Conservation (phyloP, 2,888 invertebrate genomes). For the Parascotia fuliginaria region DNA sequence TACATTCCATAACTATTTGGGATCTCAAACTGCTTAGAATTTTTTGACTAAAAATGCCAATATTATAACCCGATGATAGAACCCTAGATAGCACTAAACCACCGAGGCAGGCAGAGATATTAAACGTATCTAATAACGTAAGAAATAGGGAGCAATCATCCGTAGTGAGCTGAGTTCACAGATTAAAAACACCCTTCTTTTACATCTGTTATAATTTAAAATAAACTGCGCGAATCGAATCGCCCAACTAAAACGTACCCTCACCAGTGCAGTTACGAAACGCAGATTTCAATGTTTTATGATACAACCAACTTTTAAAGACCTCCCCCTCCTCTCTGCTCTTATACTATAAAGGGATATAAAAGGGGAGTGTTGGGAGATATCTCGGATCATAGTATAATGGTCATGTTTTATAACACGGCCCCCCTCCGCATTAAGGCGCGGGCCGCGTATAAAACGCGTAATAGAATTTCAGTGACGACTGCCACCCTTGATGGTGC, state of each 20-base stretch:
- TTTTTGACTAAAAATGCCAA: too few species aligned
- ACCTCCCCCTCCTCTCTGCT: constrained; percentile 45
- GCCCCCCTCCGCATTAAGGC: constrained; percentile 74
- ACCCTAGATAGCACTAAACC: too few species aligned
- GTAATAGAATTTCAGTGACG: constrained; percentile 83
- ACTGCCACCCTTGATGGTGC: constrained; percentile 63
- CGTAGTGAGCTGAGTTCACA: constrained; percentile 40
- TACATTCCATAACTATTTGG: too few species aligned
- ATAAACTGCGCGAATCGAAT: constrained; percentile 82
- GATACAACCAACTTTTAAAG: constrained; percentile 57
- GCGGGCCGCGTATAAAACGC: constrained; percentile 79
- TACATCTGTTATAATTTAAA: constrained; percentile 76
- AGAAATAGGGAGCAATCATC: constrained; percentile 42
- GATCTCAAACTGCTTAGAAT: too few species aligned
- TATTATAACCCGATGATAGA: too few species aligned
- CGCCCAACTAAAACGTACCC: constrained; percentile 60
- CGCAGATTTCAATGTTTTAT: constrained; percentile 75
- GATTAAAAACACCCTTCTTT: constrained; percentile 64
- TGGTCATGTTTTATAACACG: constrained; percentile 75
- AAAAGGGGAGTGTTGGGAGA: constrained; percentile 55
- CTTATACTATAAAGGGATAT: constrained; percentile 44
- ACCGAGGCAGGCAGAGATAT: too few species aligned
- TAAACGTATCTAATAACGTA: constrained; percentile 5
- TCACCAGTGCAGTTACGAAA: constrained; percentile 50
- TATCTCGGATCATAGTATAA: constrained; percentile 68